Percentiles rank a stretch among this genome's conserved stretches.
These are phyloP conservation scores for Ypsolopha scabrella DNA, from an alignment of 2,888 invertebrate genomes.

Conservation along the genomic window DNA sequence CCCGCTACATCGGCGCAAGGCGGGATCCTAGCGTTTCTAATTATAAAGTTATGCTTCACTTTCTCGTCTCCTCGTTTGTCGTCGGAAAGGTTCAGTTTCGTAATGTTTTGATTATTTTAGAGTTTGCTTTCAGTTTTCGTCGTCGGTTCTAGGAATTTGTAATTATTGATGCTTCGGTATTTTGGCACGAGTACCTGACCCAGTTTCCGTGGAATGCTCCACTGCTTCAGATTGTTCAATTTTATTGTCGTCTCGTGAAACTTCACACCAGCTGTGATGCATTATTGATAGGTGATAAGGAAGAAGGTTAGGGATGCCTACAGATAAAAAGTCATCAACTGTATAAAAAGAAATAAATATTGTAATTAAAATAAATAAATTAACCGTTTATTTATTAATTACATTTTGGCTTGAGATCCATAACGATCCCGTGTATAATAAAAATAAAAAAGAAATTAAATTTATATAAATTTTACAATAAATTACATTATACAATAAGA, in stretches of 20 bases:
- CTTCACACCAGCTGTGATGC: not conserved
- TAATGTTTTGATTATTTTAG: slow-evolving; percentile 9
- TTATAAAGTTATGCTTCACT: slow-evolving; percentile 10
- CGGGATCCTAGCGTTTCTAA: slow-evolving; percentile 22
- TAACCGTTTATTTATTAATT: slow-evolving; percentile 72
- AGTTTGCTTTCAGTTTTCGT: slow-evolving; percentile 1
- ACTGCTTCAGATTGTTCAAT: slow-evolving; percentile 12
- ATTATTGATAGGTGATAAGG: slow-evolving; percentile 17
- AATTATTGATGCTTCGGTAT: slow-evolving; percentile 14
- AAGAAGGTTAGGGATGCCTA: slow-evolving; percentile 20
- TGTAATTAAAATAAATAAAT: slow-evolving; percentile 74
- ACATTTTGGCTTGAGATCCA: slow-evolving; percentile 68
- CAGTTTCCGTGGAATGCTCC: slow-evolving; percentile 17
- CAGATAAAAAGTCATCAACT: slow-evolving; percentile 54
- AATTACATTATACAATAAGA: slow-evolving; percentile 65
- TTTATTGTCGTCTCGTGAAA: not conserved
- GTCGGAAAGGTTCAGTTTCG: slow-evolving; percentile 13
- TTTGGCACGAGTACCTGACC: slow-evolving; percentile 37
- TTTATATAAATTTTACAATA: slow-evolving; percentile 72
- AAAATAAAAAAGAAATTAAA: slow-evolving; percentile 68
- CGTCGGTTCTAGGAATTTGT: not conserved
- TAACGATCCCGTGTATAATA: slow-evolving; percentile 68
- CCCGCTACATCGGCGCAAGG: not conserved
- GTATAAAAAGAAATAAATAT: slow-evolving; percentile 62
- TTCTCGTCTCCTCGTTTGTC: slow-evolving; percentile 1